Base-by-base conservation (phyloP, 2,113 vertebrate genomes). In the Scophthalmus maximus region DNA sequence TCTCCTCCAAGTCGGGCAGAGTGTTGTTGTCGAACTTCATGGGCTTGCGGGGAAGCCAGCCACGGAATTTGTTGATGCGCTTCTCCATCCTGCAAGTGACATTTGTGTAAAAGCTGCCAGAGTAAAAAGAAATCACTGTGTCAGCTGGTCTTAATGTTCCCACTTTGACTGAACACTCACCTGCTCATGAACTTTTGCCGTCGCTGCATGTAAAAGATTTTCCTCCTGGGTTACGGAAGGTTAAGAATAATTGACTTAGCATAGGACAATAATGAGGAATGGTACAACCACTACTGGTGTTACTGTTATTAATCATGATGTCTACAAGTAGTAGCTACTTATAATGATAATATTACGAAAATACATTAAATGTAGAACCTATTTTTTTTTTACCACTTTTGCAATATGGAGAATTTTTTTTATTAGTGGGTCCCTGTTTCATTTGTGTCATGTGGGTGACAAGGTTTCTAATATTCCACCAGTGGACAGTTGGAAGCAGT, bases 141-240 rank as follows among this genome's bases (percentile, higher is more conserved):
- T 20, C 17, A 14, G 42, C 25, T 32, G 0, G 32, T 14, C 25
- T 29, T 5, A 14, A 34, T 2, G 10, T 1, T 15, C 52, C 20
- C 10, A 38, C 8, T 18, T 1, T 18, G 6, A 27, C 22, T n/a
- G 20, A 42, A 26, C 58, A 91, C 96, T 94, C 71, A 98, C 96
- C 95, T 96, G 93, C 94, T 97, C 95, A 97, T 95, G 92, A 98
- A 95, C 95, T 96, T 96, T 94, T 96, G 96, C 29, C 95, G 92
- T 61, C 94, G 94, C 66, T 96, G 95, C 94, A 95, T 95, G 95
- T 94, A 97, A 94, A 96, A 97, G 92, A 97, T 95, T 96, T 98
- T 97, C 95, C 96, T 97, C 94, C 95, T 98, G 92, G 91, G 95
- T 95, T 88, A 94, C 90, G 23, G 27, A 34, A 26, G 3, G 10